Evolutionary conservation across 2,888 invertebrate genomes (phyloP), one percentile per base, ranked within the genome.

Genomic region (Lissonota sp.): DNA sequence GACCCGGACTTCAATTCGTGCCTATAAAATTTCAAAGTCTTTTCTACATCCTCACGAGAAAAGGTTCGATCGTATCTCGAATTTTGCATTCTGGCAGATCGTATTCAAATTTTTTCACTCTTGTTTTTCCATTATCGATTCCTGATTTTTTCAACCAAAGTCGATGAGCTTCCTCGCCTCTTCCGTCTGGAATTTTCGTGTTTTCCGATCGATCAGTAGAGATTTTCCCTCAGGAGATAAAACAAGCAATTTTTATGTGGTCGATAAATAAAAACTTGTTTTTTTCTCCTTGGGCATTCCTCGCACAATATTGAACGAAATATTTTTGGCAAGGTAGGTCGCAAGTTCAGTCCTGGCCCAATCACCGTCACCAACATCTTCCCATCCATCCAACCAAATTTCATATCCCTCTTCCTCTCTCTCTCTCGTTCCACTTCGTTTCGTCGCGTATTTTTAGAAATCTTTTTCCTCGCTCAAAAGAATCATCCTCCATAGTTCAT

Each of bases 11-110:
- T 63, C 91, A 93, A 83, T 95, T 94, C 85, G 93, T 93, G 3
- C 95, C 96, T 0, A 86, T 95, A 69, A 95, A 94, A 83, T 95
- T 95, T 87, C 91, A 95, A 83, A 94, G 95, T 37, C 92, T 94
- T 85, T 96, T 93, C 92, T 94, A 94, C 91, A 93, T 96, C 85
- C 94, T 95, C 86, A 94, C 95, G 16, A 94, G 94, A 88, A 95
- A 95, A 96, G 96, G 96, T 96, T 87, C 69, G 84, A 49, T 55
- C 42, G 51, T 57, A 49, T n/a, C 49, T 49, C 49, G 49, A 26
- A 26, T 26, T 26, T 26, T 53, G 12, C 6, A 14, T 12, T 53
- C 26, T 26, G 26, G 26, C 26, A 26, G 26, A 26, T 26, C 26
- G 26, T 26, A 26, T 26, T 26, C 1, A 26, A 26, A 26, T 26